Percentiles rank a stretch among this genome's conserved stretches.
phyloP scores from a whole-genome alignment of 2,113 vertebrate species.

The Scytalopus superciliaris region DNA sequence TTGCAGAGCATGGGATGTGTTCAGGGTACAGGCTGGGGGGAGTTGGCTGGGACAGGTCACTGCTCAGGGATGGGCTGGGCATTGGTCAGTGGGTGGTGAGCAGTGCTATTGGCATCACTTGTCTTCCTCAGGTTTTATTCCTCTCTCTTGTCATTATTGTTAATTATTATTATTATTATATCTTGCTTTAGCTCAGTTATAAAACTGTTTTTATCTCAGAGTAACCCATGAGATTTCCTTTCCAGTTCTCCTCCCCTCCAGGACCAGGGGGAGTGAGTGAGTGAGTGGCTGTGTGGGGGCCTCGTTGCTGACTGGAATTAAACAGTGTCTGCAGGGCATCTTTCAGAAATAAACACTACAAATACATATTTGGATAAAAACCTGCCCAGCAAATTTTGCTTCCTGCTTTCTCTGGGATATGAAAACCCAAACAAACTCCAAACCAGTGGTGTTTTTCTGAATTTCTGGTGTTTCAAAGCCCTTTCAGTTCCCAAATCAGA shows the following conservation, averaged over 20 bases:
- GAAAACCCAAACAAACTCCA: neutral
- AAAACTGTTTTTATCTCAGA: neutral
- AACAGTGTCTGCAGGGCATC: neutral
- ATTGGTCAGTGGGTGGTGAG: neutral
- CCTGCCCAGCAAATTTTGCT: neutral
- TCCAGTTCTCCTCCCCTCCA: neutral
- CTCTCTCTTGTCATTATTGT: neutral
- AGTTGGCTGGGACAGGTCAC: neutral
- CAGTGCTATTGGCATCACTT: neutral
- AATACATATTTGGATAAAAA: neutral
- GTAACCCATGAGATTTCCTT: neutral
- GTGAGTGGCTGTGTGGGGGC: rapidly evolving
- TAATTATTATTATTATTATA: neutral
- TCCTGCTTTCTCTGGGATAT: neutral
- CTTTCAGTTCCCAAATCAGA: neutral
- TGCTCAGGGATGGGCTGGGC: neutral
- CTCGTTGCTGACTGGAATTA: neutral
- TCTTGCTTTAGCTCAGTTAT: neutral
- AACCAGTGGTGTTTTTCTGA: neutral
- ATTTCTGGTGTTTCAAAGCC: neutral
- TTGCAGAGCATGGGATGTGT: neutral
- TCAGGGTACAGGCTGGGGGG: neutral
- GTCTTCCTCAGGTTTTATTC: neutral
- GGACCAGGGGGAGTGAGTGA: neutral
- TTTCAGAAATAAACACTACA: neutral